Conservation (phyloP, 1,140 invertebrate genomes). For the Metopolophium dirhodum region DNA sequence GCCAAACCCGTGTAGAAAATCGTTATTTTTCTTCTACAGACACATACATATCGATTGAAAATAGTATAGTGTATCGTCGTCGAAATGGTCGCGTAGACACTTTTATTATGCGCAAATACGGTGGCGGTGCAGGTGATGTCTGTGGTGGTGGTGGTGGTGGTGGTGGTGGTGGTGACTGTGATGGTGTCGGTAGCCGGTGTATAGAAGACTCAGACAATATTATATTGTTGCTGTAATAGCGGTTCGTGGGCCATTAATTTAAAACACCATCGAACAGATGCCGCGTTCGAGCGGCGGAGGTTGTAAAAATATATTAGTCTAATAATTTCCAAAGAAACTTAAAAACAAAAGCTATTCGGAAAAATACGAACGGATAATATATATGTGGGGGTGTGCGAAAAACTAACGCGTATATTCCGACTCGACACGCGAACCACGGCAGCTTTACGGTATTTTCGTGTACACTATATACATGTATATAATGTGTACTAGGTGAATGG, state of each 20-base stretch:
- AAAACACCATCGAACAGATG: background rate
- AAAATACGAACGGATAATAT: background rate
- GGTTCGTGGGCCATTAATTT: constrained; percentile 7
- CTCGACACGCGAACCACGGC: background rate
- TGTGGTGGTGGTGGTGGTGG: background rate
- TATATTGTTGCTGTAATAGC: background rate
- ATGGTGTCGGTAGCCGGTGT: background rate
- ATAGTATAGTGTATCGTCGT: background rate
- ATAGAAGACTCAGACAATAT: background rate
- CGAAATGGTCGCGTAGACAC: background rate
- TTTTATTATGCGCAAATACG: background rate
- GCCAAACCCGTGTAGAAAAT: background rate
- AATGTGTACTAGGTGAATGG: background rate
- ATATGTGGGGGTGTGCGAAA: background rate
- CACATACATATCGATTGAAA: background rate
- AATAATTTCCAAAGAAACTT: constrained; percentile 20
- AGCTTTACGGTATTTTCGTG: background rate
- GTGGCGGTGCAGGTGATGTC: background rate
- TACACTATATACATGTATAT: background rate
- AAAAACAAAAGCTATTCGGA: constrained; percentile 40
- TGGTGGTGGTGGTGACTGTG: background rate
- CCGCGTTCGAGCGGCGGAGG: background rate
- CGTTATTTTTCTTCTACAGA: background rate
- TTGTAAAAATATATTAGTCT: constrained; percentile 36
- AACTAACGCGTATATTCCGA: background rate